Conservation (phyloP, 2,113 vertebrate species). For the Rhynchomys soricoides region DNA sequence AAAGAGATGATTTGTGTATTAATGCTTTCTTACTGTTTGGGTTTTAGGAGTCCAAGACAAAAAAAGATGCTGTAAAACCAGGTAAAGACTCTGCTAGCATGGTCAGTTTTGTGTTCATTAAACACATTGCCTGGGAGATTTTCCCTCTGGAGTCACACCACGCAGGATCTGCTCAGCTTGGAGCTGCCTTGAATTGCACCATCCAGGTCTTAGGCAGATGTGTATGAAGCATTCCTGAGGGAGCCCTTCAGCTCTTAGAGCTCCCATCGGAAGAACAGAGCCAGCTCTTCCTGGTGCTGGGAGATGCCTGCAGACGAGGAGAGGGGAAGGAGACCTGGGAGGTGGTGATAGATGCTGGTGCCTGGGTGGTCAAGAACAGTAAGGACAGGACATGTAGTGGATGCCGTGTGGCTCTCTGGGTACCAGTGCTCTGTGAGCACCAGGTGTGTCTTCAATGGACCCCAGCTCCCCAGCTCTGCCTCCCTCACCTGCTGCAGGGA, state of each 20-base stretch:
- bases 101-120: slow-evolving; percentile 14
- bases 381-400: neutral
- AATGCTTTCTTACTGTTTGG: slow-evolving; percentile 70
- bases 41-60: slow-evolving; percentile 75
- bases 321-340: neutral
- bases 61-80: slow-evolving; percentile 34
- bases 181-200: neutral
- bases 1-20: slow-evolving; percentile 50
- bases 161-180: neutral
- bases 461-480: neutral
- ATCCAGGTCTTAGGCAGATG: neutral
- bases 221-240: neutral
- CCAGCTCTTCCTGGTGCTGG: neutral
- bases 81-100: slow-evolving; percentile 70
- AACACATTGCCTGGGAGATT: neutral
- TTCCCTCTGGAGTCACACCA: neutral
- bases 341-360: neutral
- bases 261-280: neutral
- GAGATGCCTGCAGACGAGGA: neutral
- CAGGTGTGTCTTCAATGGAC: neutral
- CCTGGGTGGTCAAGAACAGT: neutral
- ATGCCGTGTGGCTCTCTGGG: neutral
- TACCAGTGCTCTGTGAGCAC: neutral
- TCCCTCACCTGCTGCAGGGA: neutral
- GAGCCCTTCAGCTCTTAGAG: neutral